Percentiles rank a stretch among this genome's conserved stretches.
These are phyloP conservation scores for Diglossa cyanea DNA, from an alignment of 2,797 vertebrate genomes.

Conservation along the genomic window DNA sequence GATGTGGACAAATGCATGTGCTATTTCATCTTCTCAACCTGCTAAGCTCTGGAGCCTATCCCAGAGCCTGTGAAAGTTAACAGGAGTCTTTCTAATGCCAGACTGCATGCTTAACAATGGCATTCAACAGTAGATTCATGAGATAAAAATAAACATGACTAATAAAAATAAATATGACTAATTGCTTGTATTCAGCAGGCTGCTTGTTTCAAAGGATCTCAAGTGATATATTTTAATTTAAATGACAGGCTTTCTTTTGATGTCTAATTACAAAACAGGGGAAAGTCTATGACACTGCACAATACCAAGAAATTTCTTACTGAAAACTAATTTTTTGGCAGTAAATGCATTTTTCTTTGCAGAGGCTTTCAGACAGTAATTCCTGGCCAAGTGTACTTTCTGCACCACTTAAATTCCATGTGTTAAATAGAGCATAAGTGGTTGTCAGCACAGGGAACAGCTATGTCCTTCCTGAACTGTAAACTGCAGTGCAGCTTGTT, in stretches of 20 bases:
- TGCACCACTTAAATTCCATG: constrained; percentile 31
- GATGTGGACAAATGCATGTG: neutral
- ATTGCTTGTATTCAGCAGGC: neutral
- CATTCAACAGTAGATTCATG: neutral
- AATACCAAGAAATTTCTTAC: neutral
- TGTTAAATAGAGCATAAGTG: constrained; percentile 56
- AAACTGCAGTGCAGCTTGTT: neutral
- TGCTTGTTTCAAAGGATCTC: constrained; percentile 33
- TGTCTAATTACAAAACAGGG: constrained; percentile 4
- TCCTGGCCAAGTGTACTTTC: constrained; percentile 35
- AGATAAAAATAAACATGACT: constrained; percentile 26
- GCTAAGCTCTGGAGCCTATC: neutral
- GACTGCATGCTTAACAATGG: neutral
- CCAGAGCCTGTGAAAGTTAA: neutral
- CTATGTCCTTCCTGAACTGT: constrained; percentile 36
- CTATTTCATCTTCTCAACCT: neutral
- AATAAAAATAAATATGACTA: neutral
- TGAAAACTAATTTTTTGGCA: constrained; percentile 28
- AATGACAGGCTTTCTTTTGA: constrained; percentile 8
- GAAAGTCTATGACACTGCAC: neutral
- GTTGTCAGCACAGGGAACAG: constrained; percentile 22
- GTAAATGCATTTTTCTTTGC: neutral
- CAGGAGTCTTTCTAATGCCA: neutral
- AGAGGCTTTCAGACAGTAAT: neutral
- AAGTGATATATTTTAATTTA: neutral